Conservation (phyloP, 1,140 invertebrate genomes). For the Meloidogyne floridensis region DNA sequence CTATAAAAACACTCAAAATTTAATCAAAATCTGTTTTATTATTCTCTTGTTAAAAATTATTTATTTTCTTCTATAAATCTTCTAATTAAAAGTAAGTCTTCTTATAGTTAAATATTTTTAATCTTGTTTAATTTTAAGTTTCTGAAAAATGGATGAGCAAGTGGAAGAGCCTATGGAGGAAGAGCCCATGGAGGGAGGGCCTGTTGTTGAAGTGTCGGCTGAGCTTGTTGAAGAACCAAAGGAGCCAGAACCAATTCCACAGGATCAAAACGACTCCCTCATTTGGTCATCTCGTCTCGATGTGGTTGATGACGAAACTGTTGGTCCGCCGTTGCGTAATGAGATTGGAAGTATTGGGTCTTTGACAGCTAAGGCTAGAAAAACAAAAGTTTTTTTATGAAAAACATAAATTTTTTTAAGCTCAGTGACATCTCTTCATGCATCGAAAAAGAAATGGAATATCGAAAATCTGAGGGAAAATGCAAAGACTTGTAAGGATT, state of each 20-base stretch:
- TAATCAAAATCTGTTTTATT: neutral
- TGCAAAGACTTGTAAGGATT: neutral
- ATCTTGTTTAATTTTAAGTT: neutral
- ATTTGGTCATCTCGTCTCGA: neutral
- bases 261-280: neutral
- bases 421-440: neutral
- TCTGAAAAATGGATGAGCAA: neutral
- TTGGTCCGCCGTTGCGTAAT: neutral
- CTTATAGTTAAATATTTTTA: neutral
- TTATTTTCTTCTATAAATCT: neutral
- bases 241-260: neutral
- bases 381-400: neutral
- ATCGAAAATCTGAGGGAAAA: slow-evolving; percentile 6
- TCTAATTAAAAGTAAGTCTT: neutral
- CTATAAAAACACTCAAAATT: neutral
- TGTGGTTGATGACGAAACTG: neutral
- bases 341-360: neutral
- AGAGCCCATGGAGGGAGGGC: no score
- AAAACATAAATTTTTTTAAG: neutral
- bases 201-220: no score
- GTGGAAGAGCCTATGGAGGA: no score
- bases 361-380: neutral
- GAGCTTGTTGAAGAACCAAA: no score
- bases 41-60: neutral
- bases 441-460: slow-evolving; percentile 7